Conservation (phyloP, 2,888 invertebrate species). For the Lasioglossum calceatum region DNA sequence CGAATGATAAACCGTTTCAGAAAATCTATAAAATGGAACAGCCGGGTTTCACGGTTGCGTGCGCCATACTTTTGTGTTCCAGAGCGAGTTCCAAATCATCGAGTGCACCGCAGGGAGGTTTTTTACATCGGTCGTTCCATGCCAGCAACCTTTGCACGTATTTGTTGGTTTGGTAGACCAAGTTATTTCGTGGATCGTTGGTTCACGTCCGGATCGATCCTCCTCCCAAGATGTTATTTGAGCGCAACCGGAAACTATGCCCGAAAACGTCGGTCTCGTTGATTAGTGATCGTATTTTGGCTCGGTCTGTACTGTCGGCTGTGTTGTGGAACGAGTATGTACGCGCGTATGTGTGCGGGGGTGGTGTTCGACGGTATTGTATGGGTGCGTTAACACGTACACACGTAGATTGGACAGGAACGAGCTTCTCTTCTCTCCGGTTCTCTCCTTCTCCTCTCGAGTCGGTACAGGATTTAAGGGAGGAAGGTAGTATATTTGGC, state of each 20-base stretch:
- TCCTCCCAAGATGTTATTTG: constrained; percentile 63
- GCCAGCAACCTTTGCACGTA: constrained; percentile 16
- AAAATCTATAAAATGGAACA: neutral
- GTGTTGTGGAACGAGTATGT: neutral
- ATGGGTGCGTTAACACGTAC: constrained; percentile 52
- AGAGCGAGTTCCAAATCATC: neutral
- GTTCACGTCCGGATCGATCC: constrained; percentile 62
- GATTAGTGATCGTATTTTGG: constrained; percentile 78
- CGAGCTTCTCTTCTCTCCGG: constrained; percentile 26
- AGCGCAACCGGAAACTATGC: constrained; percentile 59
- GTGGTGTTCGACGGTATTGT: neutral
- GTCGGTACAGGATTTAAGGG: constrained; percentile 76
- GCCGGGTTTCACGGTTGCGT: neutral
- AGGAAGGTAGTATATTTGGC: constrained; percentile 79
- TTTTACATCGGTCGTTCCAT: constrained; percentile 4
- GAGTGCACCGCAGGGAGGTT: neutral
- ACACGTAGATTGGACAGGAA: constrained; percentile 44
- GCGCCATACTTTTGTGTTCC: constrained; percentile 1
- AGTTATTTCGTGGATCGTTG: constrained; percentile 61
- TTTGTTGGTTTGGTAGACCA: constrained; percentile 28
- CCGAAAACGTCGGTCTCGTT: constrained; percentile 66
- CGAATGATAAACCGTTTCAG: neutral
- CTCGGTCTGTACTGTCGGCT: constrained; percentile 54
- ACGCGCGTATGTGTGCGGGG: neutral
- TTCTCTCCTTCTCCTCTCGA: constrained; percentile 46